phyloP scores from a whole-genome alignment of 2,113 vertebrate genomes.

The Acrocephalus kingi region DNA sequence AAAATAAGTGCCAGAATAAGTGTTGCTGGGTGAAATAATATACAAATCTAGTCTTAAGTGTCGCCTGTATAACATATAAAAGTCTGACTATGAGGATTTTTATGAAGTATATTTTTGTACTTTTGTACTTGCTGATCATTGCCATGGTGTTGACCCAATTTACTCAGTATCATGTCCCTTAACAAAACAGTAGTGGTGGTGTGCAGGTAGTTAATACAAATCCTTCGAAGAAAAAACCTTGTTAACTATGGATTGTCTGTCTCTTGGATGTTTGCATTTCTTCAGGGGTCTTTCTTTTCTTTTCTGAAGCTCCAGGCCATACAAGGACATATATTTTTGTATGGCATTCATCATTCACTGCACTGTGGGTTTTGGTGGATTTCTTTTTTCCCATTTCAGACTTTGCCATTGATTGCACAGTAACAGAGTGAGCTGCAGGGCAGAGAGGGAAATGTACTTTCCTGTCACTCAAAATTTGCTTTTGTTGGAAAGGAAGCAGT shows the following conservation, averaged over 20 bases:
- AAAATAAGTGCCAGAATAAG: not conserved
- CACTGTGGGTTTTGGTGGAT: not conserved
- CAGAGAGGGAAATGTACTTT: slow-evolving; percentile 61
- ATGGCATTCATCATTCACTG: slow-evolving; percentile 25
- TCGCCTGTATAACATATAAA: not conserved
- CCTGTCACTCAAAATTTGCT: slow-evolving; percentile 57
- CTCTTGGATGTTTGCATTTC: not conserved
- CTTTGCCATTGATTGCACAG: slow-evolving; percentile 43
- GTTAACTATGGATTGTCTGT: not conserved
- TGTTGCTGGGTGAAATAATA: not conserved
- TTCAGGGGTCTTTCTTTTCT: not conserved
- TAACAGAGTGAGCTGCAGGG: slow-evolving; percentile 55
- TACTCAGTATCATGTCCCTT: not conserved
- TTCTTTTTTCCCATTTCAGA: slow-evolving; percentile 17
- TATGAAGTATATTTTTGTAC: not conserved
- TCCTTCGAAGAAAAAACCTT: not conserved
- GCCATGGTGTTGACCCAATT: not conserved
- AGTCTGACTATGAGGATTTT: not conserved
- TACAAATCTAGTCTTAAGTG: not conserved
- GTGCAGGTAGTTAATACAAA: not conserved
- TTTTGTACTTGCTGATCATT: not conserved
- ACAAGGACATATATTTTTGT: slow-evolving; percentile 36
- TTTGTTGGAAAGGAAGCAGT: slow-evolving; percentile 31
- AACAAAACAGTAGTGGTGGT: not conserved
- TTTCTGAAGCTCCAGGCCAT: not conserved